Evolutionary conservation across 1,140 invertebrate species (phyloP).

Genomic region (Euschistus heros): DNA sequence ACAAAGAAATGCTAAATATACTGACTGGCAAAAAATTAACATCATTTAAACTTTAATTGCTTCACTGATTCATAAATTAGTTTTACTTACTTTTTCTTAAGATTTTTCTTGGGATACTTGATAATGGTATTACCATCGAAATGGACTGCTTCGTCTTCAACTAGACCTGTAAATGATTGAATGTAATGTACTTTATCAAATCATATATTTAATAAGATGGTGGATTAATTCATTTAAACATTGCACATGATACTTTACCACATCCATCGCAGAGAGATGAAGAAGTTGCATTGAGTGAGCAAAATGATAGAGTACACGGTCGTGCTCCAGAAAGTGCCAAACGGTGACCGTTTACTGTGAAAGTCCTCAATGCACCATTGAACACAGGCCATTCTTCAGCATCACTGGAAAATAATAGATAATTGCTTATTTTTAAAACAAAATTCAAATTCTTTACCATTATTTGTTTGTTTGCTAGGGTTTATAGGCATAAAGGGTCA

Average conservation of each 20-base stretch:
- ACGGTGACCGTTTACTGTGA: conserved; percentile 6
- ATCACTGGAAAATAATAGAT: neutral
- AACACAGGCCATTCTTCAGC: conserved; percentile 6
- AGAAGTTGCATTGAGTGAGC: conserved; percentile 64
- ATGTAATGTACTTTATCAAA: neutral
- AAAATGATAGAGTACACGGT: conserved; percentile 53
- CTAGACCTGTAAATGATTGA: neutral
- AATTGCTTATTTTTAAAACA: too few species aligned
- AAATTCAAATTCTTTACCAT: too few species aligned
- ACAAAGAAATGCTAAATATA: too few species aligned
- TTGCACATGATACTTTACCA: neutral
- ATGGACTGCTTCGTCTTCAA: conserved; percentile 19
- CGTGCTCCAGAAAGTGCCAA: conserved; percentile 5
- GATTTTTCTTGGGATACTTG: conserved; percentile 20
- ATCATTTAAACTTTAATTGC: too few species aligned
- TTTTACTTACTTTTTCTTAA: conserved; percentile 25
- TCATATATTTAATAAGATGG: neutral
- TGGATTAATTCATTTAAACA: neutral
- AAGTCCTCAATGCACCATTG: conserved; percentile 5
- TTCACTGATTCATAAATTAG: too few species aligned
- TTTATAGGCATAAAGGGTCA: too few species aligned
- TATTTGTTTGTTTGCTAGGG: too few species aligned
- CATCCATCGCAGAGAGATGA: conserved; percentile 42
- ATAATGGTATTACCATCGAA: conserved; percentile 25
- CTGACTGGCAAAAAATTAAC: too few species aligned